Conservation (phyloP, 1,140 invertebrate genomes). For the Diuraphis noxia region DNA sequence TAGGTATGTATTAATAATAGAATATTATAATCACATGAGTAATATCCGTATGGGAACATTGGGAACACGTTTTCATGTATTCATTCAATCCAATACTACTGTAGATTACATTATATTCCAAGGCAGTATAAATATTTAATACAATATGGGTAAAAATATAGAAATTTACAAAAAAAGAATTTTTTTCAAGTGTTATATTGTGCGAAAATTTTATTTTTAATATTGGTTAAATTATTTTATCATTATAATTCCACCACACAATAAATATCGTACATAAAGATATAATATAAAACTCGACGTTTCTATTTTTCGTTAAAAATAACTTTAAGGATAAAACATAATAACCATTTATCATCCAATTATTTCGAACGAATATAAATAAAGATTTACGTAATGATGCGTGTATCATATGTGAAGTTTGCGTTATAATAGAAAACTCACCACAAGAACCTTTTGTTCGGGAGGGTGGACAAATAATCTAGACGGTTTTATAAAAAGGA, state of each 20-base stretch:
- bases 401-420: neutral
- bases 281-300: no score
- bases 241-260: no score
- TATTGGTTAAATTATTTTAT: neutral
- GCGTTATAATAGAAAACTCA: neutral
- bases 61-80: no score
- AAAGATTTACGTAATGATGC: neutral
- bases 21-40: neutral
- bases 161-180: neutral
- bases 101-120: neutral
- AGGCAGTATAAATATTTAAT: neutral
- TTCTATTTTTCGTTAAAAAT: neutral
- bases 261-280: no score
- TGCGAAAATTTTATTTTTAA: neutral
- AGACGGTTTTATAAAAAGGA: neutral
- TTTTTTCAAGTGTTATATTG: neutral
- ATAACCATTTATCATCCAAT: neutral
- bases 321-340: neutral
- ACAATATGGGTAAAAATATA: neutral
- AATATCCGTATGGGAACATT: no score
- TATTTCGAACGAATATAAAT: neutral
- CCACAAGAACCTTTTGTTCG: neutral
- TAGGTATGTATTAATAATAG: no score
- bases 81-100: neutral
- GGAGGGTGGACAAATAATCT: neutral